Evolutionary conservation across 1,140 invertebrate species (phyloP), one percentile per base, ranked within the genome.

Genomic region (Liolophura sinensis): DNA sequence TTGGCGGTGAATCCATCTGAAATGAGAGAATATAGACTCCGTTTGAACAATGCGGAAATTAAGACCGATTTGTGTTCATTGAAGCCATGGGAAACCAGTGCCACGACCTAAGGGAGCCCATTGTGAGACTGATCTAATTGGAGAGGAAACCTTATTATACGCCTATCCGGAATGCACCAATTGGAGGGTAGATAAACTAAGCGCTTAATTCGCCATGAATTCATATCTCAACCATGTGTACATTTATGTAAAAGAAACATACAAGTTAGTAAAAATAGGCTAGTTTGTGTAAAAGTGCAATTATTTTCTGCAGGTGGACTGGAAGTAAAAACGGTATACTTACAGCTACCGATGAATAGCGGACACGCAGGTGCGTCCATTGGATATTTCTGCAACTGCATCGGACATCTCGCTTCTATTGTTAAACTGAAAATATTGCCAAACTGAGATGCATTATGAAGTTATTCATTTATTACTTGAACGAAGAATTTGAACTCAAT

Each of bases 401-500:
- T 99, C 7, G 95, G 95, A 85, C 97, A 99, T 69, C 93, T 95
- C 1, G 96, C 96, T 85, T 96, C 96, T 65, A 99, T 96, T 15
- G 97, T 99, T 76, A 99, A 85, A 81, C 97, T 84, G 60, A 7
- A 68, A 68, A 60, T 51, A 61, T 51, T 51, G 69, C 51, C n/a
- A 62, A 5, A 20, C 7, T 54, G 3, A 7, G n/a, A 7, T 20
- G 24, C n/a, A n/a, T n/a, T n/a, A n/a, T n/a, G n/a, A n/a, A n/a
- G n/a, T n/a, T n/a, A n/a, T n/a, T n/a, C n/a, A n/a, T n/a, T n/a
- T n/a, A n/a, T n/a, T n/a, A n/a, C n/a, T n/a, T n/a, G n/a, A n/a
- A n/a, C n/a, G n/a, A n/a, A n/a, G n/a, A n/a, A n/a, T n/a, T n/a
- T n/a, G n/a, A n/a, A n/a, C n/a, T n/a, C n/a, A n/a, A n/a, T n/a